Evolutionary conservation across 2,888 invertebrate species (phyloP), one percentile per base, ranked within the genome.

Genomic region (Drosophila engyochracea): DNA sequence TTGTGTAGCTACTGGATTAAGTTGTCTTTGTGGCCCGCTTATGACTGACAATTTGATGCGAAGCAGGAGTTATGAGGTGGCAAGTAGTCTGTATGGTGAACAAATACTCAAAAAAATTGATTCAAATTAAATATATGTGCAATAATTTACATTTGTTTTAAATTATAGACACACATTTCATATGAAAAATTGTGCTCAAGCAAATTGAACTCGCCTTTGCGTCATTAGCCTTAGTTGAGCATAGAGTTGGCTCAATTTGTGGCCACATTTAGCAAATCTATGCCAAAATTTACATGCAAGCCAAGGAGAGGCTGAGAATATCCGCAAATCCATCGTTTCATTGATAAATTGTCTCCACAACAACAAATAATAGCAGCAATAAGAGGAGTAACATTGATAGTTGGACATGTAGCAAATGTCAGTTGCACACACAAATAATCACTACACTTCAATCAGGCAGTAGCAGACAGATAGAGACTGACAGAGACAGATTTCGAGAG

Each of bases 401-500:
- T 28, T 65, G 73, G 68, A 80, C 90, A 81, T 73, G 86, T 74
- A 74, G 60, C 73, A 64, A 73, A 55, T 67, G 72, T 73, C 62
- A 54, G 51, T 67, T 70, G 61, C 79, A 78, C 71, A 72, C 72
- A 52, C 69, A 68, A 63, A 70, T 80, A 87, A 90, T 90, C 87
- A 87, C 88, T 79, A 74, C 79, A 86, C 84, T 85, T 85, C 85
- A 87, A 90, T 89, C 88, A 84, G 75, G 57, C 55, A 54, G 65
- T 28, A 44, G 41, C 53, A 39, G 60, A 47, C 25, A 47, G 22
- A 47, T 47, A 47, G 47, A 47, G 47, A 47, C 16, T 47, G 22
- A 47, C 47, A 35, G 59, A 35, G 63, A 28, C 25, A 35, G 35
- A 35, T 4, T 1, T 0, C 12, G 55, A 31, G 16, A 57, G n/a